Evolutionary conservation across 1,140 invertebrate genomes (phyloP).

Genomic region (Nasonia vitripennis): DNA sequence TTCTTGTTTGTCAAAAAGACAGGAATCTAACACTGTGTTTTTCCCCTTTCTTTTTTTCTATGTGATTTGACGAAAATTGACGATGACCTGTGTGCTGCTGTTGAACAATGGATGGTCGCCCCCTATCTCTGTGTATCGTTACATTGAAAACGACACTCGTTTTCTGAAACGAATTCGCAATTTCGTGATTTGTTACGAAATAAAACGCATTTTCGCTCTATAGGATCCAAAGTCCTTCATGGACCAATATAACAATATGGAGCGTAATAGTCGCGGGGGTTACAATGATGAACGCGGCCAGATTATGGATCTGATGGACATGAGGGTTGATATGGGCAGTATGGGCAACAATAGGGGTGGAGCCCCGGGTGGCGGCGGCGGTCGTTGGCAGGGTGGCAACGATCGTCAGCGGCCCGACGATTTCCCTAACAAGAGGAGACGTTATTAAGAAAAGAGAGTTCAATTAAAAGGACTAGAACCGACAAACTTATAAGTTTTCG

Average conservation of each 20-base stretch:
- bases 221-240: constrained; percentile 75
- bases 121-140: constrained; percentile 53
- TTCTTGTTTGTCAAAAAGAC: constrained; percentile 30
- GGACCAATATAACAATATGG: constrained; percentile 74
- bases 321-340: constrained; percentile 73
- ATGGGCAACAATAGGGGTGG: constrained; percentile 62
- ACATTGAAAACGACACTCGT: constrained; percentile 21
- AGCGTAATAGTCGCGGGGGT: constrained; percentile 70
- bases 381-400: constrained; percentile 67
- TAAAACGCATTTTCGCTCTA: constrained; percentile 18
- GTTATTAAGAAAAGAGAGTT: constrained; percentile 64
- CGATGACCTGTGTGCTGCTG: constrained; percentile 74
- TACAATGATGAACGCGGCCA: constrained; percentile 73
- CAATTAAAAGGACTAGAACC: background rate
- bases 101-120: constrained; percentile 73
- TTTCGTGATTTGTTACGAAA: constrained; percentile 34
- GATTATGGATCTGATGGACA: constrained; percentile 75
- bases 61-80: constrained; percentile 76
- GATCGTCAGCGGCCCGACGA: constrained; percentile 73
- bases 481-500: background rate
- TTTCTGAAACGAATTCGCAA: constrained; percentile 35
- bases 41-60: constrained; percentile 76
- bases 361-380: constrained; percentile 59
- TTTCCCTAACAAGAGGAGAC: constrained; percentile 74
- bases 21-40: constrained; percentile 74